These are phyloP conservation scores for Hermetia illucens DNA, from an alignment of 1,140 invertebrate genomes.

Conservation along the genomic window DNA sequence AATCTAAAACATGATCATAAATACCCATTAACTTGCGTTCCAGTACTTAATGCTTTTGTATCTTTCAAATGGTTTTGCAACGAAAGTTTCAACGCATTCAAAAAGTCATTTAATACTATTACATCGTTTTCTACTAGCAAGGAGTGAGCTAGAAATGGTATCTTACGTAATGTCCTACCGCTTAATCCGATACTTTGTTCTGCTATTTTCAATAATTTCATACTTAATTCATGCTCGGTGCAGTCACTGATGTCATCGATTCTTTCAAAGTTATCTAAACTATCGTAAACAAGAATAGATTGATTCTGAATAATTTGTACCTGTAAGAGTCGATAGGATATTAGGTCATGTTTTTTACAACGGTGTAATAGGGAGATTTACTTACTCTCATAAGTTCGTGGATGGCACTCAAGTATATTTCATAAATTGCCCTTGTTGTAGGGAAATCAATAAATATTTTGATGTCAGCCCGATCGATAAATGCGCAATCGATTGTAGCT, in stretches of 20 bases:
- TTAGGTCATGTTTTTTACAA: background rate
- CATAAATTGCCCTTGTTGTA: constrained; percentile 58
- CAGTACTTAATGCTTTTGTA: constrained; percentile 12
- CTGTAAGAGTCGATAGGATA: background rate
- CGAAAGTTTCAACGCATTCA: constrained; percentile 23
- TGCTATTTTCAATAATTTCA: constrained; percentile 25
- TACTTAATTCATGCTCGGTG: background rate
- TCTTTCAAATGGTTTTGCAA: constrained; percentile 21
- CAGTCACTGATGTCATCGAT: background rate
- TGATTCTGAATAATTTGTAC: background rate
- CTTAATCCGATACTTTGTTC: constrained; percentile 56
- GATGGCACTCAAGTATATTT: constrained; percentile 67
- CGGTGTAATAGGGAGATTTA: no score
- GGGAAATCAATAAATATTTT: constrained; percentile 81
- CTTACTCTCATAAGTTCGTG: constrained; percentile 63
- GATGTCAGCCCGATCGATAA: constrained; percentile 92
- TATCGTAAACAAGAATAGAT: background rate
- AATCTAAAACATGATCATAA: no score
- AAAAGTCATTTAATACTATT: constrained; percentile 19
- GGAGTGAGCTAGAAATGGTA: constrained; percentile 73
- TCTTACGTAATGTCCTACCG: constrained; percentile 70
- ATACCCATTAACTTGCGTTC: constrained; percentile 4
- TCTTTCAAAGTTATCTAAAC: background rate
- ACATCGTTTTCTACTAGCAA: constrained; percentile 24
- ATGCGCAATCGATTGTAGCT: constrained; percentile 84